Base-by-base conservation (phyloP, 37 sponge, comb jelly and placozoan species). In the Amphimedon queenslandica region DNA sequence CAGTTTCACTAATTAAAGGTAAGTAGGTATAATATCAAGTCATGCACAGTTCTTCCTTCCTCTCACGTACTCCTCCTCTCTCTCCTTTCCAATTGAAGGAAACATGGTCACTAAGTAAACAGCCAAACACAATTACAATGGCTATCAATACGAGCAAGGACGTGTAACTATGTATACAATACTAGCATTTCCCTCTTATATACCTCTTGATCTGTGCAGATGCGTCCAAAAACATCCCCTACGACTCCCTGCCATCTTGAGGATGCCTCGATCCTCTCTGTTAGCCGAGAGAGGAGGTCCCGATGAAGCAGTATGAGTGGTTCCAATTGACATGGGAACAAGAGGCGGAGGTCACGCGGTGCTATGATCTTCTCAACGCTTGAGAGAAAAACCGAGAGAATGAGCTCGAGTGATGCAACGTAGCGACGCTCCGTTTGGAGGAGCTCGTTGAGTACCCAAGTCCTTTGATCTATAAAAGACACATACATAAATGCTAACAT, bases 281-380 rank as follows among this genome's bases (percentile, higher is more conserved):
- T 33, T 33, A 88, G 40, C 20, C 69, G 27, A 2, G 21, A 36
- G 4, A 88, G 71, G 37, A 88, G 31, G 0, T 35, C 60, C 11
- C 40, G 40, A 66, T 88, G 88, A 0, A 53, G 71, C 40, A 73
- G 61, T 34, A 88, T 28, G 25, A 88, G 74, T 33, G 57, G 77
- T 61, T 88, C 88, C 83, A 88, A 68, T 29, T 88, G 83, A 13
- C 73, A 64, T 5, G 88, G 83, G 56, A 88, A 73, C 40, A 88
- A 33, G 25, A 82, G 61, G 2, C 88, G 77, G 57, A 88, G 77
- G 33, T 81, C 82, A 0, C 79, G 25, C 1, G 78, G 67, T 11
- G 78, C 37, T 8, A 88, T 72, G 3, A 67, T 55, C 36, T 81
- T 63, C 63, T 80, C 79, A 57, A 88, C 36, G 42, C 72, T 73